Percentiles rank a stretch among this genome's conserved stretches.
These are phyloP conservation scores for Spodoptera frugiperda DNA, from an alignment of 1,140 invertebrate species.

Conservation along the genomic window DNA sequence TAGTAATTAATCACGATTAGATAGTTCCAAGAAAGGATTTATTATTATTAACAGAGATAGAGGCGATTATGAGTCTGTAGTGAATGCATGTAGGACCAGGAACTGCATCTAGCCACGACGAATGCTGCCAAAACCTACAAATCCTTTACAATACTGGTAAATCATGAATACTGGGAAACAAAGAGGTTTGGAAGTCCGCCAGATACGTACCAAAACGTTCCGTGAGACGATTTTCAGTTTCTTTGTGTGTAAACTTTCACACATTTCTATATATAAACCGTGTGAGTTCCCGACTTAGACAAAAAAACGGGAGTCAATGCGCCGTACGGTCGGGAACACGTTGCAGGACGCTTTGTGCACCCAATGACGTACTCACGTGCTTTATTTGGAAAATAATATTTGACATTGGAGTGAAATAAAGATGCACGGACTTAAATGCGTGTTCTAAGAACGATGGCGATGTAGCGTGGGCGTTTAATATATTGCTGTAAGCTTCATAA, in stretches of 20 bases:
- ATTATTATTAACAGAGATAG: not conserved
- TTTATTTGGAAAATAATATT: constrained; percentile 37
- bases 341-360: constrained; percentile 36
- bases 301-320: constrained; percentile 40
- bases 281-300: constrained; percentile 31
- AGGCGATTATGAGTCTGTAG: not conserved
- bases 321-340: constrained; percentile 2
- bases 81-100: not conserved
- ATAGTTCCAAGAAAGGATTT: constrained; percentile 14
- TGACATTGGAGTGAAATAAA: constrained; percentile 36
- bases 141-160: constrained; percentile 60
- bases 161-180: constrained; percentile 72
- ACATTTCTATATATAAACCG: constrained; percentile 63
- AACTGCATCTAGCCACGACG: constrained; percentile 8
- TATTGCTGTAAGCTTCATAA: not conserved
- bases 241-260: constrained; percentile 70
- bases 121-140: constrained; percentile 35
- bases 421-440: not conserved
- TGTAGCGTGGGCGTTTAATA: not conserved
- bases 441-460: constrained; percentile 8
- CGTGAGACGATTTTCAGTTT: constrained; percentile 57
- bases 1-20: not conserved
- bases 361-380: not conserved
- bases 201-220: constrained; percentile 58
- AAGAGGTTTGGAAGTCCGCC: constrained; percentile 70